A percentile compares a stretch with the other conserved stretches of the same genome.
These are phyloP conservation scores for Asarcornis scutulata DNA, from an alignment of 2,113 vertebrate species.

Conservation along the genomic window DNA sequence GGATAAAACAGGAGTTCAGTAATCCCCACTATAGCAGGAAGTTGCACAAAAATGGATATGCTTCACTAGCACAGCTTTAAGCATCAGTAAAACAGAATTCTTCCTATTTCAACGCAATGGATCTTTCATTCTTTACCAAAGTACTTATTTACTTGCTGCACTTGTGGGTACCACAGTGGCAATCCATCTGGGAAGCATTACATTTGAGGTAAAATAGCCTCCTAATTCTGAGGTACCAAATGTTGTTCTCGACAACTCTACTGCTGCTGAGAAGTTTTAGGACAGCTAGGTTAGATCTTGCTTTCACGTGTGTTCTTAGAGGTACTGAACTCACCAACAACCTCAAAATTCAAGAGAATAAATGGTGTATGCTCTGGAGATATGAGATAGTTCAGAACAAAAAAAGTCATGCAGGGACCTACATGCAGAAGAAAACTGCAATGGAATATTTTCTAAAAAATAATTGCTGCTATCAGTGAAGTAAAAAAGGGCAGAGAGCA, in stretches of 20 bases:
- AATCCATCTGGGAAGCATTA: rapidly evolving
- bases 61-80: neutral
- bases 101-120: rapidly evolving
- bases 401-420: neutral
- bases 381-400: rapidly evolving
- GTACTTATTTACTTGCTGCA: rapidly evolving
- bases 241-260: rapidly evolving
- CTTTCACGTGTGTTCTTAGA: rapidly evolving
- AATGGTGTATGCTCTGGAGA: rapidly evolving
- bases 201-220: neutral
- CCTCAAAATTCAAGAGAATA: too few species aligned
- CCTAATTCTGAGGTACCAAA: rapidly evolving
- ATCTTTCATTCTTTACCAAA: rapidly evolving
- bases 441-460: rapidly evolving
- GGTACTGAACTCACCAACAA: too few species aligned
- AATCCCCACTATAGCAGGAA: neutral
- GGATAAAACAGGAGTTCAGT: neutral
- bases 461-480: rapidly evolving
- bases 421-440: rapidly evolving
- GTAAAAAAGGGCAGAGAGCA: rapidly evolving
- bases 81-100: rapidly evolving
- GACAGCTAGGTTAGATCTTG: neutral
- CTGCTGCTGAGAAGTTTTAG: rapidly evolving
- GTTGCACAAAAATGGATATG: too few species aligned
- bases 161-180: rapidly evolving